Evolutionary conservation across 2,113 vertebrate genomes (phyloP).

Genomic region (Paramormyrops kingsleyae): DNA sequence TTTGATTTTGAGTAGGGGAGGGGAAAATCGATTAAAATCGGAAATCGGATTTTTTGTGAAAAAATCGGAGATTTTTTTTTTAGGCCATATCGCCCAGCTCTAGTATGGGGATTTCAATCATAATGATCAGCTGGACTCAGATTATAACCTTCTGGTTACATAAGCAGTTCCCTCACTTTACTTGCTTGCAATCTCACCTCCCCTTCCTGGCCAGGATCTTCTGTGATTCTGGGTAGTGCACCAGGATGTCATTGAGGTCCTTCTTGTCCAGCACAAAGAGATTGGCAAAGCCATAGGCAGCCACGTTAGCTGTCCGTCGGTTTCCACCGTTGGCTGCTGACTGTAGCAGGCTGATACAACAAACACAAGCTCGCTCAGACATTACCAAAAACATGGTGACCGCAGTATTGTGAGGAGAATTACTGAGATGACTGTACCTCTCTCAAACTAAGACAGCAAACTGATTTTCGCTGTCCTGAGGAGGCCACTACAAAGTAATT

Average conservation of each 20-base stretch:
- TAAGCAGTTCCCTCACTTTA: not conserved
- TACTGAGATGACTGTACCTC: not conserved
- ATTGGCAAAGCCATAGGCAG: conserved; percentile 86
- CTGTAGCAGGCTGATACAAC: conserved; percentile 67
- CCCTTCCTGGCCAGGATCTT: conserved; percentile 87
- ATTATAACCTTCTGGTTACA: not conserved
- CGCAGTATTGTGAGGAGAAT: not conserved
- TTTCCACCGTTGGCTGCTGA: conserved; percentile 82
- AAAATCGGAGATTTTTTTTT: no score
- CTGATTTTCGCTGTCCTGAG: not conserved
- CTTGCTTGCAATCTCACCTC: conserved; percentile 47
- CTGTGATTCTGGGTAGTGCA: conserved; percentile 87
- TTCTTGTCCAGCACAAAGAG: conserved; percentile 90
- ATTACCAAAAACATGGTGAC: not conserved
- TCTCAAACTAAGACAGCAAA: not conserved
- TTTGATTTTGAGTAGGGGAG: no score
- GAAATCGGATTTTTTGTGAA: no score
- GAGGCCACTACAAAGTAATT: not conserved
- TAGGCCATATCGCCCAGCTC: no score
- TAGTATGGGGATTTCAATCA: not conserved
- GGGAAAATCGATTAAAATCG: no score
- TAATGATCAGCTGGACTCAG: not conserved
- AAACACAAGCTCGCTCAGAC: not conserved
- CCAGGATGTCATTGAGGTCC: conserved; percentile 80
- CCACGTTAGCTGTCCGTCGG: conserved; percentile 78